A percentile compares a stretch with the other conserved stretches of the same genome.
Evolutionary conservation across 2,113 vertebrate genomes (phyloP).

Genomic region (Pachyramphus minor): DNA sequence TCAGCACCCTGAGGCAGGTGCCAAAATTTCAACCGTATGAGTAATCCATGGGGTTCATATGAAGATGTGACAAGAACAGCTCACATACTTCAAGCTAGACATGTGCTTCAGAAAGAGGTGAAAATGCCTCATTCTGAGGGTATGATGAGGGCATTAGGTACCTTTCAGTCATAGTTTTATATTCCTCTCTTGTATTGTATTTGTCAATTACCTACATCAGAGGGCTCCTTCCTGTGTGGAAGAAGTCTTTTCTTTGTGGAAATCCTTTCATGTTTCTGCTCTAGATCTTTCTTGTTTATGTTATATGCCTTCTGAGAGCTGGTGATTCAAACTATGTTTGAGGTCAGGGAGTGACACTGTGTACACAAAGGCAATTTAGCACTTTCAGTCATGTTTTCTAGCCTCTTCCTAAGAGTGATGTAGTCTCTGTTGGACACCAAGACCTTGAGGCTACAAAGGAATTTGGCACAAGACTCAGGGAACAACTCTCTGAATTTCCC

Average conservation of each 20-base stretch:
- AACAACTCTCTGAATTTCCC: constrained; percentile 4
- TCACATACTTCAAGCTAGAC: not conserved
- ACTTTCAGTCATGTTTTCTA: constrained; percentile 18
- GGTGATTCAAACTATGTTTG: not conserved
- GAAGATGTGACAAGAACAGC: not conserved
- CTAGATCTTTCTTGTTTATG: not conserved
- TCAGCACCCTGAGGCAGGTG: not conserved
- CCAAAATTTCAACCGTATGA: not conserved
- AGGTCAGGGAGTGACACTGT: not conserved
- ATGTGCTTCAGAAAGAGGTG: not conserved
- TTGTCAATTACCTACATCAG: not conserved
- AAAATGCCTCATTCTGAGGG: not conserved
- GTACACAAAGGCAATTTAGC: constrained; percentile 7
- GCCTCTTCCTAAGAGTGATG: not conserved
- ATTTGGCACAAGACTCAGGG: constrained; percentile 10
- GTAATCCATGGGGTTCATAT: not conserved
- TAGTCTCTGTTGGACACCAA: constrained; percentile 11
- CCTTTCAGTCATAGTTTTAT: not conserved
- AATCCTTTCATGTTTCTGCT: not conserved
- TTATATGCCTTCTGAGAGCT: not conserved
- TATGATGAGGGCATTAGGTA: not conserved
- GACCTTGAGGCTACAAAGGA: constrained; percentile 22
- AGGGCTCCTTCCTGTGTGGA: not conserved
- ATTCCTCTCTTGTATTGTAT: not conserved
- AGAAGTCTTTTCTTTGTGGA: not conserved